Conservation (phyloP, 2,888 invertebrate genomes). For the Drosophila seclusa region DNA sequence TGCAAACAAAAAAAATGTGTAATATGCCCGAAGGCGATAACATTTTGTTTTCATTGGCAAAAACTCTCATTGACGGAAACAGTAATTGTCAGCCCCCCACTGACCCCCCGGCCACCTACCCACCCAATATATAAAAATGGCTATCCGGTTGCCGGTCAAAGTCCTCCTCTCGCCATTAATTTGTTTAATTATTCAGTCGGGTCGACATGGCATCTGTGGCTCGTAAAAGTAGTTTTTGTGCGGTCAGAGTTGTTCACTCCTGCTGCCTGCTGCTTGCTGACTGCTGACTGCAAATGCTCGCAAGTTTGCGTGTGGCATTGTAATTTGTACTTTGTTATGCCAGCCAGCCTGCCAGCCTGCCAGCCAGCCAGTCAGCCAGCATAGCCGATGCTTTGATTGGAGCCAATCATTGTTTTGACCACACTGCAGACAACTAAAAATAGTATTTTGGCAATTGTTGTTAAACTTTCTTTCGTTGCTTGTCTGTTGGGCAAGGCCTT, state of each 20-base stretch:
- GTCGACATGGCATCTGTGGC: conserved; percentile 35
- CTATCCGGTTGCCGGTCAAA: conserved; percentile 51
- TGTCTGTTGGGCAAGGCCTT: not conserved
- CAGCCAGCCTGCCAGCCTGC: not conserved
- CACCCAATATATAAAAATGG: conserved; percentile 37
- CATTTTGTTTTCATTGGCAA: conserved; percentile 24
- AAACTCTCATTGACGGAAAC: conserved; percentile 37
- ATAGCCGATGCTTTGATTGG: conserved; percentile 38
- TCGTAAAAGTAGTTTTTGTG: conserved; percentile 65
- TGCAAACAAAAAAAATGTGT: conserved; percentile 30
- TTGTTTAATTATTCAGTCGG: conserved; percentile 57
- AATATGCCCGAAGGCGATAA: conserved; percentile 6
- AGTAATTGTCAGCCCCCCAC: conserved; percentile 36
- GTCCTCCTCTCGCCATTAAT: conserved; percentile 49
- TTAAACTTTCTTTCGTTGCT: conserved; percentile 57
- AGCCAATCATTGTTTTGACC: conserved; percentile 42
- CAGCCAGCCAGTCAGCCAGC: conserved; percentile 18
- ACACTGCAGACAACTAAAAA: conserved; percentile 32
- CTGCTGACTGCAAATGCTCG: conserved; percentile 32
- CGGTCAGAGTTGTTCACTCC: conserved; percentile 16
- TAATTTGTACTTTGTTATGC: conserved; percentile 49
- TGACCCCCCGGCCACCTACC: not conserved
- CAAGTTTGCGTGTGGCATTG: conserved; percentile 54
- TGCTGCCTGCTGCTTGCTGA: conserved; percentile 3
- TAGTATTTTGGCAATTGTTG: conserved; percentile 49